These are phyloP conservation scores for Pteromalus puparum DNA, from an alignment of 1,140 invertebrate species.

Conservation along the genomic window DNA sequence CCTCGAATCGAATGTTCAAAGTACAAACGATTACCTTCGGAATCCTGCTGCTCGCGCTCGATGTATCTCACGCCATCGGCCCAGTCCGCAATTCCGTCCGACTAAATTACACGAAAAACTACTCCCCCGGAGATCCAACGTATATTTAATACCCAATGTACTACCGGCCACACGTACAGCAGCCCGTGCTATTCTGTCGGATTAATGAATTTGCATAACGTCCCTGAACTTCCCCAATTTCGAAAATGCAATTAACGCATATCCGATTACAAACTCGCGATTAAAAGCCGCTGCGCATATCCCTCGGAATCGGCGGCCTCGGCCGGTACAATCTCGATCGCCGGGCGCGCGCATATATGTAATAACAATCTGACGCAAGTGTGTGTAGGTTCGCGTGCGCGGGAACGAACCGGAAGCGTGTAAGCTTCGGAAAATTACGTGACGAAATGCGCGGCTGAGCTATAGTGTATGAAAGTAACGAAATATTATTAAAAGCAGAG, in stretches of 20 bases:
- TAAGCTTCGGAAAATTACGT: constrained; percentile 31
- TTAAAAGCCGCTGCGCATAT: constrained; percentile 14
- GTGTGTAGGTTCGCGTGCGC: neutral
- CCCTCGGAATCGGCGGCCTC: neutral
- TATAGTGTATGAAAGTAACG: neutral
- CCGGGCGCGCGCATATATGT: neutral
- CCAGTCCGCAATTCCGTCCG: no score
- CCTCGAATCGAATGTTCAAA: no score
- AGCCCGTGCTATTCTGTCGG: no score
- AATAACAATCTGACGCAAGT: neutral
- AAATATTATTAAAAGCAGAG: constrained; percentile 18
- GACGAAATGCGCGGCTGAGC: constrained; percentile 18
- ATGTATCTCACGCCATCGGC: no score
- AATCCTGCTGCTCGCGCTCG: no score
- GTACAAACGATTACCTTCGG: no score
- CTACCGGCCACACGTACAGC: no score
- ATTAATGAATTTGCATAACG: constrained; percentile 44
- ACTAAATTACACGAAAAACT: neutral
- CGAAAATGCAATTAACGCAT: constrained; percentile 33
- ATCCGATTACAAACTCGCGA: constrained; percentile 38
- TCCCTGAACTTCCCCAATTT: constrained; percentile 33
- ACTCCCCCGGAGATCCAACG: neutral
- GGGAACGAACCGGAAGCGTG: constrained; percentile 24
- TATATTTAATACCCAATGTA: no score
- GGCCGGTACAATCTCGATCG: constrained; percentile 2